Base-by-base conservation (phyloP, 2,113 vertebrate species). In the Etia nguti region DNA sequence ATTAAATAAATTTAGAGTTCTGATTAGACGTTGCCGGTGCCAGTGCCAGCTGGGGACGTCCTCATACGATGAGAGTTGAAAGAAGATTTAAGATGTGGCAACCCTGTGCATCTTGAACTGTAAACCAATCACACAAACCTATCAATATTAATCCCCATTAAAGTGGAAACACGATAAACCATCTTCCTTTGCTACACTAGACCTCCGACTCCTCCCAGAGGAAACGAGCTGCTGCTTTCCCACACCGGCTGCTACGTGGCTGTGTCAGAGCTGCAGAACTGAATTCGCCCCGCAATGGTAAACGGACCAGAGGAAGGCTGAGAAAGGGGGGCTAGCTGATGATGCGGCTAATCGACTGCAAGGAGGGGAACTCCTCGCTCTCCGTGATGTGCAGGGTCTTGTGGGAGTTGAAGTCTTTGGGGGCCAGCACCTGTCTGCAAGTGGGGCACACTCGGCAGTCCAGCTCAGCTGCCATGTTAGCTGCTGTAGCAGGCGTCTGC, bases 341-440 rank as follows among this genome's bases (percentile, higher is more conserved):
- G 90, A 98, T 97, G 41, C 97, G 97, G 95, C 98, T 97, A 81
- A 99, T 97, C 2, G 98, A 98, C 91, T 99, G 98, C 75, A 99
- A 92, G 65, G 98, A 98, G 3, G 99, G 99, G 93, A 99, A 99
- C 86, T 99, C 99, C 16, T 98, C 97, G 0, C 96, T 93, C 2
- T 95, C 98, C 60, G 96, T 95, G 0, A 96, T 92, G 82, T 99
- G 99, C 95, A 97, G 92, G 9, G 97, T 98, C 86, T 98, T 98
- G 91, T 99, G 99, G 92, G 97, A 95, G 84, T 82, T 93, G 85
- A 98, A 92, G 86, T 99, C 99, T 90, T 97, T 97, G 10, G 95
- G 97, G 1, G 97, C 96, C 5, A 99, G 96, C 54, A 99, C 99
- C 92, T 99, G 99, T 95, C 97, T 96, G 93, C 98, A 99, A 7